Conservation (phyloP, 2,888 invertebrate species). For the Campoplex capitator region DNA sequence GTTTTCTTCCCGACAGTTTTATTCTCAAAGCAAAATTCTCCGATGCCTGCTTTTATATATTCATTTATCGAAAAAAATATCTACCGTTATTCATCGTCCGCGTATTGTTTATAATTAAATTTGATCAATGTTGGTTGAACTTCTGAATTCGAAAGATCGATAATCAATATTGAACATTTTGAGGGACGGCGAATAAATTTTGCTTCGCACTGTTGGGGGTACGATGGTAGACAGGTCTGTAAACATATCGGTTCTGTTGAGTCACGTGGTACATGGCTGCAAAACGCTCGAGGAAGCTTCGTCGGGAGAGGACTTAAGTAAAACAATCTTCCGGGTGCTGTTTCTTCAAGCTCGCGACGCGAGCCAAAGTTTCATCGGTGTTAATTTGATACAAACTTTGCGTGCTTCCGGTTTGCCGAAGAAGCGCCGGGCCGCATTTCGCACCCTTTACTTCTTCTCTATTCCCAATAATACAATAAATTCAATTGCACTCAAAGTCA, state of each 20-base stretch:
- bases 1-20: not conserved
- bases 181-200: not conserved
- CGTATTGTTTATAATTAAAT: not conserved
- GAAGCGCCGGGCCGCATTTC: conserved; percentile 1
- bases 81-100: not conserved
- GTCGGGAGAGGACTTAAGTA: conserved; percentile 1
- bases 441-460: conserved; percentile 33
- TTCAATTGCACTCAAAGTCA: conserved; percentile 59
- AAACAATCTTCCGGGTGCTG: conserved; percentile 56
- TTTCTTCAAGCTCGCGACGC: conserved; percentile 56
- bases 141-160: not conserved
- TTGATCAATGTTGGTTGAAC: not conserved
- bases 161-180: not conserved
- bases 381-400: conserved; percentile 66
- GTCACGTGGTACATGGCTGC: conserved; percentile 39
- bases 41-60: not conserved
- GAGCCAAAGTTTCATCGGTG: conserved; percentile 57
- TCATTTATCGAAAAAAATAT: not conserved
- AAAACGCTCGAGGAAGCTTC: conserved; percentile 41
- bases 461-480: conserved; percentile 54
- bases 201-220: no score
- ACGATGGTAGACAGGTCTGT: conserved; percentile 2
- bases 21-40: not conserved
- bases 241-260: conserved; percentile 48
- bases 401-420: not conserved